These are phyloP conservation scores for Lasiurus cinereus DNA, from an alignment of 2,113 vertebrate species.

Conservation along the genomic window DNA sequence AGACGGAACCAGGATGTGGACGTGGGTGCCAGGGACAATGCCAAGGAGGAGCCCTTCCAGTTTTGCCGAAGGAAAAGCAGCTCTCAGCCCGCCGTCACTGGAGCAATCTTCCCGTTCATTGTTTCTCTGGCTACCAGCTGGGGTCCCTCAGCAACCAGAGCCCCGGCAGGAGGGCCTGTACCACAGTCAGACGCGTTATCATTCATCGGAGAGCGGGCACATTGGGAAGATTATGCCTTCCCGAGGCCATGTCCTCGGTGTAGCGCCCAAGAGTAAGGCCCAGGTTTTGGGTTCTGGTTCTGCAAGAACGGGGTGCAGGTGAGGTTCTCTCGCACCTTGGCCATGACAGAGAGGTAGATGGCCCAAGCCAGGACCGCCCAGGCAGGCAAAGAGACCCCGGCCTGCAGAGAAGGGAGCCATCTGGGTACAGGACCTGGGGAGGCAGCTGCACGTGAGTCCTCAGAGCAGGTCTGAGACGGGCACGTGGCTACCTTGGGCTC, in stretches of 20 bases:
- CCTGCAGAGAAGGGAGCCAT: not conserved
- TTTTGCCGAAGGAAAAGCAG: conserved; percentile 30
- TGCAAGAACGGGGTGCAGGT: not conserved
- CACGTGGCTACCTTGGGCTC: not conserved
- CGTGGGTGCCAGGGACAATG: not conserved
- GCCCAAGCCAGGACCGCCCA: not conserved
- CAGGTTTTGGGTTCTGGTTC: not conserved
- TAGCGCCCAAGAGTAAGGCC: not conserved
- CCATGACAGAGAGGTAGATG: not conserved
- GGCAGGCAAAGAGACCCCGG: not conserved
- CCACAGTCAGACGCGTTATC: not conserved
- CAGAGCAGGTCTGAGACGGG: not conserved
- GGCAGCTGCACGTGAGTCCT: not conserved
- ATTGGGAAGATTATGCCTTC: accelerated
- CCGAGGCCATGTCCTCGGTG: not conserved
- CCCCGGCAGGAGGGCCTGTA: not conserved
- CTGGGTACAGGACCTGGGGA: not conserved
- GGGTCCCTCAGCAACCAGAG: not conserved
- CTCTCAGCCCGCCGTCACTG: accelerated
- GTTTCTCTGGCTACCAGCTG: not conserved
- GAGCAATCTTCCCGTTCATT: not conserved
- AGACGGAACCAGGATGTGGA: conserved; percentile 9
- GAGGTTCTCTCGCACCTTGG: not conserved
- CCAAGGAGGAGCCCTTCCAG: conserved; percentile 36
- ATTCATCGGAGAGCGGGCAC: not conserved